A percentile compares a stretch with the other conserved stretches of the same genome.
These are phyloP conservation scores for Eristalis tenax DNA, from an alignment of 2,888 invertebrate genomes.

Conservation along the genomic window DNA sequence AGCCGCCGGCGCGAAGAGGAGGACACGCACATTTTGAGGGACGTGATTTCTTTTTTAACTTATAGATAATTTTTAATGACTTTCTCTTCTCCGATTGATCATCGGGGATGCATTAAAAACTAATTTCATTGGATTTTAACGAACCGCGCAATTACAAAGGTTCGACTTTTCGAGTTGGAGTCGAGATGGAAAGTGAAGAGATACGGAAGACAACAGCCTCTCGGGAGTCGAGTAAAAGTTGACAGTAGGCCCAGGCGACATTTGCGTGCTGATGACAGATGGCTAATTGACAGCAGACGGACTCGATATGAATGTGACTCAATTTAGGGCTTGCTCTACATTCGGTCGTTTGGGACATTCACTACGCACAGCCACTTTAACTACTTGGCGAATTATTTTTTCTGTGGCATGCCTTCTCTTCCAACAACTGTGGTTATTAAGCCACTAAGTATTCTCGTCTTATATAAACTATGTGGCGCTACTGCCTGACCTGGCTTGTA, in stretches of 20 bases:
- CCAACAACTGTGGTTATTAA: too few relatives aligned
- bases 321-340: too few relatives aligned
- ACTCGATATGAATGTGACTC: background rate
- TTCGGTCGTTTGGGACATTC: too few relatives aligned
- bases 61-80: slow-evolving; percentile 70
- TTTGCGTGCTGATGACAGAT: background rate
- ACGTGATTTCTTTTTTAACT: slow-evolving; percentile 49
- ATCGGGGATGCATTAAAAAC: slow-evolving; percentile 69
- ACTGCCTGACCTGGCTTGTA: too few relatives aligned
- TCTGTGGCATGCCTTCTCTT: too few relatives aligned
- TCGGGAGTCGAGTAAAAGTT: background rate
- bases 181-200: background rate
- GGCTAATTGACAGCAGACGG: background rate
- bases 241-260: background rate
- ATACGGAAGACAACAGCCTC: background rate
- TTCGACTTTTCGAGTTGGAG: background rate
- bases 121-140: slow-evolving; percentile 68
- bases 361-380: too few relatives aligned
- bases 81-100: slow-evolving; percentile 57
- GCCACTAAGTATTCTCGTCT: too few relatives aligned
- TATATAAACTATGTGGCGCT: too few relatives aligned
- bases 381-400: too few relatives aligned
- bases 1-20: background rate
- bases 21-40: background rate
- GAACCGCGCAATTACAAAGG: slow-evolving; percentile 27